Conservation (phyloP, 2,888 invertebrate genomes). For the Diaperis boleti region DNA sequence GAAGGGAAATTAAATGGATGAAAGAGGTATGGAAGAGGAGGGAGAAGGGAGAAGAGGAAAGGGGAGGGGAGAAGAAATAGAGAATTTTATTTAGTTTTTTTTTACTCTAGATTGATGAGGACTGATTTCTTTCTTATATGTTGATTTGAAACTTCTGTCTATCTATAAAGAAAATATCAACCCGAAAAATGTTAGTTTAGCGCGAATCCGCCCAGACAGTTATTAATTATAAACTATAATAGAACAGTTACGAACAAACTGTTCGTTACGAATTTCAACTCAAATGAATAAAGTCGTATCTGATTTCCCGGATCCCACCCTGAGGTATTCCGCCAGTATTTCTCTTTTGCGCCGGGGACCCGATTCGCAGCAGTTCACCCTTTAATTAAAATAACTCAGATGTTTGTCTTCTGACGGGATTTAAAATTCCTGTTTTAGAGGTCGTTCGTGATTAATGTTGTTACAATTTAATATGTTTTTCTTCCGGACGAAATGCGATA, state of each 20-base stretch:
- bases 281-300: slow-evolving; percentile 46
- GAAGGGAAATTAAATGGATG: too few species aligned
- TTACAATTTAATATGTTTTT: slow-evolving; percentile 2
- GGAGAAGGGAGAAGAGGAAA: too few species aligned
- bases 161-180: too few species aligned
- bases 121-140: too few species aligned
- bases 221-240: slow-evolving; percentile 27
- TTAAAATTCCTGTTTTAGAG: slow-evolving; percentile 23
- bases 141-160: too few species aligned
- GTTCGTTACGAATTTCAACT: slow-evolving; percentile 22
- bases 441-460: background rate
- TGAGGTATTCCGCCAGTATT: slow-evolving; percentile 32
- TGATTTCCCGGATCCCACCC: slow-evolving; percentile 40
- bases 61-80: too few species aligned
- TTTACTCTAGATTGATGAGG: too few species aligned
- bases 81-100: too few species aligned
- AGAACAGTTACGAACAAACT: slow-evolving; percentile 18
- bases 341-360: slow-evolving; percentile 28
- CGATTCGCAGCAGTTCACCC: slow-evolving; percentile 43
- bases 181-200: too few species aligned
- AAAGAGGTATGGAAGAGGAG: too few species aligned
- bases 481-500: background rate
- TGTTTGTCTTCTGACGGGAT: slow-evolving; percentile 39
- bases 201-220: slow-evolving; percentile 1
- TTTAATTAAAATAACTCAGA: slow-evolving; percentile 49